A percentile compares a stretch with the other conserved stretches of the same genome.
Evolutionary conservation across 1,140 invertebrate genomes (phyloP).

Genomic region (Dreissena rostriformis): DNA sequence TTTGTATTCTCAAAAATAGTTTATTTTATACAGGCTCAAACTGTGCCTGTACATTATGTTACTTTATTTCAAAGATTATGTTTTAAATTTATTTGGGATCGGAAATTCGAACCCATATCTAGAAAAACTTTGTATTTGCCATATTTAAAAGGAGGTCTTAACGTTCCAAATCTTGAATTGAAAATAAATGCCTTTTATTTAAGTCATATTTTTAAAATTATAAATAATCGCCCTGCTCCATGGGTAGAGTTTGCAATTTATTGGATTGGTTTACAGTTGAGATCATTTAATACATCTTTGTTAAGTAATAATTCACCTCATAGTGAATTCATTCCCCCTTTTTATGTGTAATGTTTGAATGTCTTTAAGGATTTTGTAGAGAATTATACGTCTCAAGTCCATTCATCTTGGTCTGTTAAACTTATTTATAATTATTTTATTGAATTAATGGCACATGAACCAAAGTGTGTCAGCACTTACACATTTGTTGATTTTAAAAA

Average conservation of each 20-base stretch:
- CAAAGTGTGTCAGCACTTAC: background rate
- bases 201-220: background rate
- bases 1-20: constrained; percentile 55
- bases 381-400: background rate
- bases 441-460: background rate
- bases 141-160: constrained; percentile 42
- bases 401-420: background rate
- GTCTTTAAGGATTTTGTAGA: background rate
- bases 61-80: constrained; percentile 33
- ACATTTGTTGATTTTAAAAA: background rate
- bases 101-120: constrained; percentile 43
- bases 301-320: background rate
- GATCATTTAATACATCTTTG: background rate
- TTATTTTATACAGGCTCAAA: constrained; percentile 46
- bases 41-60: constrained; percentile 52
- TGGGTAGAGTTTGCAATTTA: background rate
- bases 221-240: background rate
- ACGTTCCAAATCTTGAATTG: constrained; percentile 31
- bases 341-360: background rate
- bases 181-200: background rate
- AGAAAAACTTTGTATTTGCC: constrained; percentile 28
- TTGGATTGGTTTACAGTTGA: background rate
- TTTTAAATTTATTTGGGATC: constrained; percentile 56
- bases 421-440: background rate
- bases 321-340: background rate